Conservation (phyloP, 1,140 invertebrate species). For the Sminthurides bifidus region DNA sequence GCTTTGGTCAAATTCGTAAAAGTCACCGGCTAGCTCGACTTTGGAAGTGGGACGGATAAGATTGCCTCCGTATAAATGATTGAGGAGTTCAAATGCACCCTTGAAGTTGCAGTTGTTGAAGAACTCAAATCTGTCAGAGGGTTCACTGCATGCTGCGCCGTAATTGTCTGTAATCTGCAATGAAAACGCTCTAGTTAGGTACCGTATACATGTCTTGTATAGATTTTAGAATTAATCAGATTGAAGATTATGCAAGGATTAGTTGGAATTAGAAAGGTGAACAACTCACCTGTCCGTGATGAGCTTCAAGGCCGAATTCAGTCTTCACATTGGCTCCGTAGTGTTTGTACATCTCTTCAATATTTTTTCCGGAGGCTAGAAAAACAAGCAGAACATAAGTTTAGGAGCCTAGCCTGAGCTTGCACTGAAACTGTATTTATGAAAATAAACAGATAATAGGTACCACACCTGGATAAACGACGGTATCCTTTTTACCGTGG, state of each 20-base stretch:
- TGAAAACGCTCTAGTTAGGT: not conserved
- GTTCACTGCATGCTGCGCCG: conserved; percentile 35
- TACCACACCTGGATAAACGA: conserved; percentile 38
- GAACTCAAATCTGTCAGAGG: conserved; percentile 26
- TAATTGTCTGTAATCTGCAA: conserved; percentile 37
- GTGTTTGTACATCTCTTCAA: conserved; percentile 34
- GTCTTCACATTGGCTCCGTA: conserved; percentile 34
- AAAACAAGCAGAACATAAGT: too few species aligned
- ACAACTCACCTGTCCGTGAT: conserved; percentile 34
- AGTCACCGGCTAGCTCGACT: conserved; percentile 12
- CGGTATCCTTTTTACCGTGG: conserved; percentile 35
- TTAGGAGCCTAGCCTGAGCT: conserved; percentile 14
- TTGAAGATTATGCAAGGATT: too few species aligned
- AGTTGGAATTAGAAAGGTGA: too few species aligned
- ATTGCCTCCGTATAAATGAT: conserved; percentile 36
- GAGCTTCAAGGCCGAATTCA: conserved; percentile 33
- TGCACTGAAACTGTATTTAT: conserved; percentile 29
- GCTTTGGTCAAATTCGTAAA: conserved; percentile 35
- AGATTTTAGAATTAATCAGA: too few species aligned
- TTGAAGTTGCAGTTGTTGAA: conserved; percentile 38
- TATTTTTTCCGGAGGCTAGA: conserved; percentile 34
- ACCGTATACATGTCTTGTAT: too few species aligned
- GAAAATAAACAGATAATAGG: conserved; percentile 30
- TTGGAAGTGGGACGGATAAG: conserved; percentile 16
- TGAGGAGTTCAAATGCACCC: conserved; percentile 37